phyloP scores from a whole-genome alignment of 2,113 vertebrate species.

The Heliornis fulica region DNA sequence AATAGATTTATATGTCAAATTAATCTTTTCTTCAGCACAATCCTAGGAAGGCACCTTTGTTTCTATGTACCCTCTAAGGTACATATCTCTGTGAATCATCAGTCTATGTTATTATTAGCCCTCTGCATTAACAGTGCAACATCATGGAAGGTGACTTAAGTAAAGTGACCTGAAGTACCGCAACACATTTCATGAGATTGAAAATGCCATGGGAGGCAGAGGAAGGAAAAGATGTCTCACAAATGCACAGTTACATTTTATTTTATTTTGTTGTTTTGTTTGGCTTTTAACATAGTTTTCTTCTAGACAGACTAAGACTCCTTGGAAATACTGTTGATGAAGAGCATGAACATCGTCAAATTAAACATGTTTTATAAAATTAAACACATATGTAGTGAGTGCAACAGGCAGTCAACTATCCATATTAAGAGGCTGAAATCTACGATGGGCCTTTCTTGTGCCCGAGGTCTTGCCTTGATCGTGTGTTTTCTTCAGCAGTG shows the following conservation, averaged over 20 bases:
- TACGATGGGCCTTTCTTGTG: background rate
- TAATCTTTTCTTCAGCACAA: background rate
- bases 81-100: background rate
- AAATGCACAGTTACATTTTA: background rate
- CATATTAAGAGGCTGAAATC: background rate
- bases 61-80: background rate
- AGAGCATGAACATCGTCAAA: background rate
- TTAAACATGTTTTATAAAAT: background rate
- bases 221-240: background rate
- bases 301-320: background rate
- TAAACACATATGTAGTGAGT: background rate
- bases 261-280: background rate
- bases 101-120: background rate
- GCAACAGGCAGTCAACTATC: background rate
- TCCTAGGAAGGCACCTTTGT: background rate
- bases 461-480: background rate
- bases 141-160: background rate
- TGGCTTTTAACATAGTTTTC: background rate
- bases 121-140: background rate
- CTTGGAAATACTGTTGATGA: background rate
- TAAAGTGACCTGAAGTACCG: background rate
- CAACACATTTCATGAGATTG: background rate
- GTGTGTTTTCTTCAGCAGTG: background rate
- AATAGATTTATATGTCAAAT: background rate
- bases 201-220: background rate